Evolutionary conservation across 2,888 invertebrate species (phyloP).

Genomic region (Volucella zonaria): DNA sequence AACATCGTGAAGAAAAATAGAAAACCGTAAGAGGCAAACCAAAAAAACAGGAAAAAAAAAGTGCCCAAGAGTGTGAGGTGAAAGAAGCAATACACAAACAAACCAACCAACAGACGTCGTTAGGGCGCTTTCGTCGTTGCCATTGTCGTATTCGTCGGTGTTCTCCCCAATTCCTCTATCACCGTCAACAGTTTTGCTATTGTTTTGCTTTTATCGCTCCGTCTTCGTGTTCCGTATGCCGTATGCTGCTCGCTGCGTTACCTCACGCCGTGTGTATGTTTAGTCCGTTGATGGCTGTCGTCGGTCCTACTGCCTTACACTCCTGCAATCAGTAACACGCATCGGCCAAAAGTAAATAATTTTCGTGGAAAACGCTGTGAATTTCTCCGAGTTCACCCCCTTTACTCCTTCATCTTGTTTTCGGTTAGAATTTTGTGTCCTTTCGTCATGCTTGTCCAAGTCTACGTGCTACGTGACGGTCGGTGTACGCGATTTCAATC

Average conservation of each 20-base stretch:
- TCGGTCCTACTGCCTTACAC: background rate
- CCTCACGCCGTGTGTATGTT: background rate
- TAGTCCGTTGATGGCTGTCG: slow-evolving; percentile 39
- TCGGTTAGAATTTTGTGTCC: too few species aligned
- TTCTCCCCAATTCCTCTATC: background rate
- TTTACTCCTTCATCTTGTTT: too few species aligned
- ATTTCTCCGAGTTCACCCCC: too few species aligned
- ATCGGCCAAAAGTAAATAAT: too few species aligned
- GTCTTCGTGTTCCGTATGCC: background rate
- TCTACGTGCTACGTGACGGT: too few species aligned
- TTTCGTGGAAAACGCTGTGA: too few species aligned
- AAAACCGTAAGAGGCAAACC: slow-evolving; percentile 19
- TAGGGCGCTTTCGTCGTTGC: background rate
- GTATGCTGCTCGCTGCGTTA: background rate
- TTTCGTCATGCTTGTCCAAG: too few species aligned
- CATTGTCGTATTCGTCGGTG: slow-evolving; percentile 9
- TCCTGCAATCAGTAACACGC: too few species aligned
- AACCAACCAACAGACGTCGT: too few species aligned
- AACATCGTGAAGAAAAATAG: background rate
- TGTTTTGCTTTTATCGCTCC: slow-evolving; percentile 32
- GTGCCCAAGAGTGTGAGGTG: too few species aligned
- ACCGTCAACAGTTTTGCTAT: slow-evolving; percentile 29
- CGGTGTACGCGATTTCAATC: too few species aligned
- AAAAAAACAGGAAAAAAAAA: background rate
- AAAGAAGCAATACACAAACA: too few species aligned